phyloP scores from a whole-genome alignment of 2,113 vertebrate species.

The Thalassarche chlororhynchos region DNA sequence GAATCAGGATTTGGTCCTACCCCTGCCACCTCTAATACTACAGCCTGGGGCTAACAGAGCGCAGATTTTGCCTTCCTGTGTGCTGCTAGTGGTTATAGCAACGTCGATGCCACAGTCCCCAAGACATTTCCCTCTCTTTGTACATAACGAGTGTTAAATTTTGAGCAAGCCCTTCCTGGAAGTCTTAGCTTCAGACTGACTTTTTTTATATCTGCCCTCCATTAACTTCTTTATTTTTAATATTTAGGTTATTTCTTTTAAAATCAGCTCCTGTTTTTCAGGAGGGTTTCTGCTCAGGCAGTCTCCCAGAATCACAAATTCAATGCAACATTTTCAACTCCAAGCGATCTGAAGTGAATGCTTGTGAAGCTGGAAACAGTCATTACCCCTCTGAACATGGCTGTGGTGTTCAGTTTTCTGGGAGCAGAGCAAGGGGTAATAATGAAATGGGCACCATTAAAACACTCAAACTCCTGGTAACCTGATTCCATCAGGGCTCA shows the following conservation, averaged over 20 bases:
- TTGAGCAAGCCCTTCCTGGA: background rate
- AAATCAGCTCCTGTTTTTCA: background rate
- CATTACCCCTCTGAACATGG: background rate
- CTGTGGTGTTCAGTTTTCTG: background rate
- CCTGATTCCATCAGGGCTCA: background rate
- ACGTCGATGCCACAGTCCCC: background rate
- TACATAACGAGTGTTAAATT: background rate
- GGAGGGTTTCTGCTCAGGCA: background rate
- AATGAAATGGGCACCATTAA: background rate
- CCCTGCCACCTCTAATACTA: background rate
- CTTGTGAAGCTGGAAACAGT: background rate
- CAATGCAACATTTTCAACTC: background rate
- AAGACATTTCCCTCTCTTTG: background rate
- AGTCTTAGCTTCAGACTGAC: background rate
- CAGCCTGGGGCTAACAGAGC: rapidly evolving
- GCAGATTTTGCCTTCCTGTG: background rate
- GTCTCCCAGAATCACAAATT: background rate
- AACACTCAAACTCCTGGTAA: background rate
- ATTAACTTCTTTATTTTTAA: background rate
- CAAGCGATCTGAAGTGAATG: background rate
- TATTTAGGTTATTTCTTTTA: background rate
- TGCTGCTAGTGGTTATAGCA: background rate
- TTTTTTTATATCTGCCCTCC: background rate
- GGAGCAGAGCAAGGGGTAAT: background rate
- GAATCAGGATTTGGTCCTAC: background rate